Base-by-base conservation (phyloP, 2,888 invertebrate genomes). In the Trachelus tabidus region DNA sequence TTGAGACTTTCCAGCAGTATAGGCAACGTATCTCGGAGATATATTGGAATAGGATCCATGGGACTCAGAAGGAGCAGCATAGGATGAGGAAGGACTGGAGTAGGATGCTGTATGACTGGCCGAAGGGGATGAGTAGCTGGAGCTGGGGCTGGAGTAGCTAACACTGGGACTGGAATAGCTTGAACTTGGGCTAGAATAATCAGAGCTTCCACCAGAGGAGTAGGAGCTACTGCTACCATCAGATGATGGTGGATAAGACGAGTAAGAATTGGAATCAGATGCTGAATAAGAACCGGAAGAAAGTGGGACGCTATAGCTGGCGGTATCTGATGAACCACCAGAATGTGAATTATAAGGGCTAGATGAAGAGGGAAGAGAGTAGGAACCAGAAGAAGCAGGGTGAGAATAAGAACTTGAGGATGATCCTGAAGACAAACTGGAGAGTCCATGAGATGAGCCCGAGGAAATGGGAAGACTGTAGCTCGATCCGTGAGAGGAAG, bases 1-100 rank as follows among this genome's bases (percentile, higher is more conserved):
- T 76, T 83, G 83, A 23, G 86, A 82, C 69, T 85, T 88, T 4
- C 81, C 81, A 0, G 80, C 80, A 0, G 87, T 78, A 69, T 88
- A 89, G 6, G 85, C 84, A 4, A 87, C 77, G 78, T 89, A 90
- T 68, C 87, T 86, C 0, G 90, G 87, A 12, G 81, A 87, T n/a
- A 85, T 69, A 73, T 84, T 85, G 15, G 90, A 87, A 75, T 89
- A 89, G 23, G 90, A 84, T 11, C 84, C 87, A 4, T 87, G 88
- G 0, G 85, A 82, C 56, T 90, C 90, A 3, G 82, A 69, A 0
- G 85, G 81, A 2, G 81, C 73, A 0, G 83, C 82, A 79, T 89
- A 89, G 0, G 87, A 86, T 68, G 79, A 80, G 4, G 87, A 85
- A 0, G 87, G 84, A 23, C 84, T 82, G 0, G 87, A 83, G 34